These are phyloP conservation scores for Cherax quadricarinatus DNA, from an alignment of 1,140 invertebrate species.

Conservation along the genomic window DNA sequence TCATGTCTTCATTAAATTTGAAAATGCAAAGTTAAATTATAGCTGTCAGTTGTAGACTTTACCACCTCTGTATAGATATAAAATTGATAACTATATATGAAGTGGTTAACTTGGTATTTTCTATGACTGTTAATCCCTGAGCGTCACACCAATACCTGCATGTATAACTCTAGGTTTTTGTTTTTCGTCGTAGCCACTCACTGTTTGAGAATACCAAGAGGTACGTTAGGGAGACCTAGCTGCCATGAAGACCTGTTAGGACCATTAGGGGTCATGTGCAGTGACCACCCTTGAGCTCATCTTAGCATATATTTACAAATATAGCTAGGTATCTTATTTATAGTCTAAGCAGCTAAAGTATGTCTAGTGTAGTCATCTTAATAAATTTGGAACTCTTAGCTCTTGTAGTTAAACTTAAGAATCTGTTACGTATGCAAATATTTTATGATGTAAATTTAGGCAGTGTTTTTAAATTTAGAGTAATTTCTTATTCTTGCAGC, in stretches of 20 bases:
- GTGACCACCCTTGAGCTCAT: conserved; percentile 57
- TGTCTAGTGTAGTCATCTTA: neutral
- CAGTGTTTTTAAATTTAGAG: neutral
- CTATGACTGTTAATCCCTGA: conserved; percentile 58
- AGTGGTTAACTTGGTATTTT: conserved; percentile 22
- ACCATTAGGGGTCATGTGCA: conserved; percentile 52
- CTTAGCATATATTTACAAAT: conserved; percentile 36
- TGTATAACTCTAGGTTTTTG: conserved; percentile 71
- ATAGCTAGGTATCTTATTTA: neutral
- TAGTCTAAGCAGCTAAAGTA: neutral
- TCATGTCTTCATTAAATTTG: neutral
- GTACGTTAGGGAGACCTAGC: conserved; percentile 67
- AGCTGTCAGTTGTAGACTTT: neutral
- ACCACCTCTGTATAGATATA: neutral
- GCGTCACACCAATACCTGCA: conserved; percentile 66
- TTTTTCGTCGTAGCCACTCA: conserved; percentile 71
- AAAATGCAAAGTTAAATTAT: conserved; percentile 7
- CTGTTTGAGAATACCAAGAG: conserved; percentile 71
- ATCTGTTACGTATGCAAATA: neutral
- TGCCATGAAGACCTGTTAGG: conserved; percentile 67
- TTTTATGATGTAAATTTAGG: neutral
- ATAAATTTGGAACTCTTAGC: neutral
- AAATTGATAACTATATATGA: neutral
- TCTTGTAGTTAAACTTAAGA: neutral
- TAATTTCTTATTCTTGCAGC: neutral